phyloP scores from a whole-genome alignment of 2,113 vertebrate species.

The Pteronura brasiliensis region DNA sequence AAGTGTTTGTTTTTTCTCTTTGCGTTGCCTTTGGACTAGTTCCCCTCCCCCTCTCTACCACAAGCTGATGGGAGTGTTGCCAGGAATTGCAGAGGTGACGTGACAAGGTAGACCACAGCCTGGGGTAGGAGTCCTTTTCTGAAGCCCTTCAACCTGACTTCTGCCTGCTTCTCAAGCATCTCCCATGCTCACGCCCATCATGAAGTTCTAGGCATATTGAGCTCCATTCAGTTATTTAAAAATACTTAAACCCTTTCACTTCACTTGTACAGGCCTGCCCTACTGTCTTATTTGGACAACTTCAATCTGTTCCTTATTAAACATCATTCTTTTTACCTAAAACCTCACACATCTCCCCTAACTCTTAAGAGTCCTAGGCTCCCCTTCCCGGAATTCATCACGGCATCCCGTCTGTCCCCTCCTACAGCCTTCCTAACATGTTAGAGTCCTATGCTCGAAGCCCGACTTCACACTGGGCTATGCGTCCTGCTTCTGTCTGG shows the following conservation, averaged over 20 bases:
- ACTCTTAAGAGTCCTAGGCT: background rate
- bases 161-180: background rate
- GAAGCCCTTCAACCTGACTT: background rate
- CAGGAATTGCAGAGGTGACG: background rate
- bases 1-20: background rate
- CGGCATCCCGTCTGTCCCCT: background rate
- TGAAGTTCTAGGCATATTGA: background rate
- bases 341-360: background rate
- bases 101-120: background rate
- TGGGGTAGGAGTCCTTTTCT: background rate
- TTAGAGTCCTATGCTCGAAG: background rate
- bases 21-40: too few species aligned
- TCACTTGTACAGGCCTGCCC: background rate
- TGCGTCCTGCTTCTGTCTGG: background rate
- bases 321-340: background rate
- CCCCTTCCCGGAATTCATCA: background rate
- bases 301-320: background rate
- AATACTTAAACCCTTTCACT: background rate
- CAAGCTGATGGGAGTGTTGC: background rate
- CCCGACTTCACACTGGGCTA: background rate
- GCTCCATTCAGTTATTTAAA: background rate
- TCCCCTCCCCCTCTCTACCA: background rate
- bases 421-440: background rate
- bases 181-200: fast-evolving
- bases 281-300: background rate